Conservation (phyloP, 2,113 vertebrate genomes). For the Ictalurus furcatus region DNA sequence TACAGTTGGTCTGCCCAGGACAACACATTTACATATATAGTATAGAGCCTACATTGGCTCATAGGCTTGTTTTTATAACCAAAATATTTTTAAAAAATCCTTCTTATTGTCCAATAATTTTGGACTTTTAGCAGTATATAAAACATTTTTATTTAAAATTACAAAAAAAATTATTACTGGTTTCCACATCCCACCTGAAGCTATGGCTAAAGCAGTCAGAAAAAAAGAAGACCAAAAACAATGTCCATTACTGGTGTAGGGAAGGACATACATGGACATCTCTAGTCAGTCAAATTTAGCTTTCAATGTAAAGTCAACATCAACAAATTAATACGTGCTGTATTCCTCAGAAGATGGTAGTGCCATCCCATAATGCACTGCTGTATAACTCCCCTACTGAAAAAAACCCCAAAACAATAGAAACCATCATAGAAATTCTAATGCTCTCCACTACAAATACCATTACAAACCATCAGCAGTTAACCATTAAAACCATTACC, state of each 20-base stretch:
- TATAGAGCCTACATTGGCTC: not conserved
- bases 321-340: not conserved
- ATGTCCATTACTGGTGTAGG: too few relatives aligned
- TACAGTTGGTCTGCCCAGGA: not conserved
- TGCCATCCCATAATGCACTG: not conserved
- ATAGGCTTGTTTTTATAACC: not conserved
- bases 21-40: not conserved
- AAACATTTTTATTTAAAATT: too few relatives aligned
- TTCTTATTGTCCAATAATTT: not conserved
- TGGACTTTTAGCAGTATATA: not conserved
- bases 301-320: not conserved
- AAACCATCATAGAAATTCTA: too few relatives aligned
- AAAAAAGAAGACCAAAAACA: not conserved
- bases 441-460: too few relatives aligned
- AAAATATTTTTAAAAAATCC: not conserved
- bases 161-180: too few relatives aligned
- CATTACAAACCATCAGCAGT: too few relatives aligned
- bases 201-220: not conserved
- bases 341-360: not conserved
- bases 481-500: too few relatives aligned
- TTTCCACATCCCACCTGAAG: too few relatives aligned
- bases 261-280: not conserved
- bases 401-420: too few relatives aligned
- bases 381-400: not conserved
- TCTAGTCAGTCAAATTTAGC: not conserved